Base-by-base conservation (phyloP, 2,113 vertebrate species). In the Emberiza fucata region DNA sequence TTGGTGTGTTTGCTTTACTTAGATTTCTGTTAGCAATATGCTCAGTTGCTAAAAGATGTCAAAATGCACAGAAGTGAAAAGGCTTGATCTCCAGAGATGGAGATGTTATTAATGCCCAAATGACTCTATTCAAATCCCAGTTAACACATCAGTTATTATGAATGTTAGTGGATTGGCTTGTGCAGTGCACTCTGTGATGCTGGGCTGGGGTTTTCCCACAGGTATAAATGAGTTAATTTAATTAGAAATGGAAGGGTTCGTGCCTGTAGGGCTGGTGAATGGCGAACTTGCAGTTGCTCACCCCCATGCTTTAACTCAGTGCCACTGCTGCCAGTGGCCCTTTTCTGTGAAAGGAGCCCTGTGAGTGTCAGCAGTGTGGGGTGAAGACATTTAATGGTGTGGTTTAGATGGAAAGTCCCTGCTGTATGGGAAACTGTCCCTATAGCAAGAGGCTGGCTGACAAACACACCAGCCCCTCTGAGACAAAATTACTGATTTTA, bases 41-140 rank as follows among this genome's bases (percentile, higher is more conserved):
- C 60, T 89, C 45, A 33, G 78, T 88, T 90, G 56, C 28, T 83
- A 81, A 90, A 84, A 45, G 82, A 48, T 86, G 37, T 93, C 86
- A 88, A 71, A 96, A 92, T 16, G 18, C 82, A 71, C 0, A 1
- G 69, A 79, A 93, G 77, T 81, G 69, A 64, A 94, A 93, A 93
- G 79, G 76, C 18, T 81, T 88, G 90, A 84, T 91, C 61, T 95
- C 86, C 28, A 86, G 80, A 96, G 93, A 94, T 93, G 72, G 82
- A 90, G 83, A 68, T 60, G 47, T 97, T 96, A 95, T 79, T 82
- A 96, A 94, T 95, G 96, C 92, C 86, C 75, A 96, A 92, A 93
- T 81, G 88, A 81, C 60, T 90, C 95, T 81, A 84, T 97, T 97
- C 69, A 92, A 92, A 72, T 65, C 66, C 33, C 3, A 4, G 86